Percentiles rank a stretch among this genome's conserved stretches.
These are phyloP conservation scores for Erythrocercus mccallii DNA, from an alignment of 2,113 vertebrate genomes.

Conservation along the genomic window DNA sequence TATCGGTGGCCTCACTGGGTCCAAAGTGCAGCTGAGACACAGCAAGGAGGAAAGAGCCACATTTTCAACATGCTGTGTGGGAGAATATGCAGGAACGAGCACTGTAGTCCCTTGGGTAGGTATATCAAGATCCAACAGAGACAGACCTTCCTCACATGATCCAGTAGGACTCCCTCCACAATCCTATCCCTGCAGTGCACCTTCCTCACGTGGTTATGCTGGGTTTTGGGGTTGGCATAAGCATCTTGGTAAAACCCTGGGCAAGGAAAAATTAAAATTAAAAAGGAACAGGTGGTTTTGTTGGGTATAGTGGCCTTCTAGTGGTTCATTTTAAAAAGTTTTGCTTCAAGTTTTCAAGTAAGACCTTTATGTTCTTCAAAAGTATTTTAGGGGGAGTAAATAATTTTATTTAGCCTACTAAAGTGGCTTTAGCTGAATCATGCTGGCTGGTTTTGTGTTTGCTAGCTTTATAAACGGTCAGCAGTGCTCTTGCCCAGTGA, in stretches of 20 bases:
- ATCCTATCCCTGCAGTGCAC: neutral
- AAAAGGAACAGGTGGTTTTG: neutral
- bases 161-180: neutral
- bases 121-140: neutral
- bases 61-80: neutral
- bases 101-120: neutral
- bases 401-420: neutral
- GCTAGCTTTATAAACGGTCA: neutral
- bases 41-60: neutral
- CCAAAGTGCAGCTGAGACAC: neutral
- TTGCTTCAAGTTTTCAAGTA: neutral
- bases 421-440: neutral
- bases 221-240: neutral
- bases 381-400: neutral
- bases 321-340: neutral
- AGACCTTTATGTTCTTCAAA: neutral
- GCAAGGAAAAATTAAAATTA: neutral
- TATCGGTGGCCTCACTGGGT: accelerated
- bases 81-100: neutral
- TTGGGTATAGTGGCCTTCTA: neutral
- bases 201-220: neutral
- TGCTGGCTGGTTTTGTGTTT: neutral
- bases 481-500: neutral
- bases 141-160: neutral
- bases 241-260: neutral